Percentiles rank a stretch among this genome's conserved stretches.
Conservation (phyloP, 2,113 vertebrate genomes). For the Ia io region DNA sequence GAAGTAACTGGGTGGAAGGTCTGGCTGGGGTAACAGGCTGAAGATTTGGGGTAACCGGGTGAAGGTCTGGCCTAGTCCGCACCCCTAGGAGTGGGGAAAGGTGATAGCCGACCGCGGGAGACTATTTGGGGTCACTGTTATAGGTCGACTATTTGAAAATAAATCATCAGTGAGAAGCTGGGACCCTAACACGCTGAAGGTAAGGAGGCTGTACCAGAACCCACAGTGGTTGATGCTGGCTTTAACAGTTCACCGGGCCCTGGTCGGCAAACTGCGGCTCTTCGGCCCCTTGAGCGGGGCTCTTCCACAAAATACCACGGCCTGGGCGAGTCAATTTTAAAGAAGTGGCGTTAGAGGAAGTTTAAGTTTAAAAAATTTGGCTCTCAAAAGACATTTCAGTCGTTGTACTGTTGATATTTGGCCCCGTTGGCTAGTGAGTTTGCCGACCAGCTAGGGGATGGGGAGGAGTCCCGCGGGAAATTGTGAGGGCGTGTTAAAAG, state of each 20-base stretch:
- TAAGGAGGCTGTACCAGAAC: conserved; percentile 29
- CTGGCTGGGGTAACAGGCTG: not conserved
- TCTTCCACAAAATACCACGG: too few relatives aligned
- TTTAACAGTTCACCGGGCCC: not conserved
- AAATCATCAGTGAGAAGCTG: not conserved
- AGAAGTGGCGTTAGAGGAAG: too few relatives aligned
- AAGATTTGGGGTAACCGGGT: not conserved
- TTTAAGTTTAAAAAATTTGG: too few relatives aligned
- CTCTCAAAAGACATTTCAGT: too few relatives aligned
- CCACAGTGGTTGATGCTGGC: not conserved
- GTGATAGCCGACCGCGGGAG: accelerated
- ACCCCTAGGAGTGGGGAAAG: not conserved
- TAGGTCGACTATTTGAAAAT: not conserved
- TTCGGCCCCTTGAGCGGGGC: too few relatives aligned
- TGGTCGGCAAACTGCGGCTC: too few relatives aligned
- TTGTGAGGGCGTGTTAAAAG: not conserved
- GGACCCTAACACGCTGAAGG: not conserved
- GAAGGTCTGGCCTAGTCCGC: not conserved
- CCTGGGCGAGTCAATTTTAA: too few relatives aligned
- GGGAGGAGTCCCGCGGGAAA: not conserved
- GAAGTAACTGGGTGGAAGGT: not conserved
- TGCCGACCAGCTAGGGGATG: not conserved
- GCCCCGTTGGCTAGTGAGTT: too few relatives aligned
- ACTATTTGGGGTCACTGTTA: not conserved
- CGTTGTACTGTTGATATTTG: too few relatives aligned